Evolutionary conservation across 2,113 vertebrate species (phyloP), one percentile per base, ranked within the genome.

Genomic region (Tachysurus fulvidraco): DNA sequence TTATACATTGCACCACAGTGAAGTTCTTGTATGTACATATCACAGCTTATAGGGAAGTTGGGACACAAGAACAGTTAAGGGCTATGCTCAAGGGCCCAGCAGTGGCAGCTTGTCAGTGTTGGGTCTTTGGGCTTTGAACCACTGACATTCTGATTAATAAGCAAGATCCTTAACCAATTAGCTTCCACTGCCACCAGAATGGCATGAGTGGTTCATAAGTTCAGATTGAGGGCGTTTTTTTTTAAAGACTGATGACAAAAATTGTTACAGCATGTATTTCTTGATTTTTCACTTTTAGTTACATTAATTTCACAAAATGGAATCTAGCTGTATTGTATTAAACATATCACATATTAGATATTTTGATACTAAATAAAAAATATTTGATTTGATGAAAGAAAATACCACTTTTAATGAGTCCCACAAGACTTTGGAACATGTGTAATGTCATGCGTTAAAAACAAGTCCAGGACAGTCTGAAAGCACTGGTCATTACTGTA

Each of bases 401-500:
- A 44, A 64, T 41, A 25, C 71, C 67, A 83, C 64, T 23, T 28
- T 50, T 83, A 60, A 21, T 5, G 17, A 50, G 36, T 57, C 52
- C 44, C 64, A 46, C 23, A 55, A 54, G 41, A 36, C 69, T 59
- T 84, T 84, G 67, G 76, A 86, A 73, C n/a, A 17, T 64, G 60
- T 86, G 59, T 83, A 77, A 83, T 88, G 74, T 82, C 83, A 46
- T 46, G 54, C 77, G 54, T 87, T 87, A 71, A 73, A 67, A 76
- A 88, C 28, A 67, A 91, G 54, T 73, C 81, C 14, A 4, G 84
- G 87, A 76, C 25, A 84, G 85, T 73, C 7, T 74, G 86, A 91
- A 90, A 88, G 87, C 50, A 0, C 74, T 86, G n/a, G 77, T 17
- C 90, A 74, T 60, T 65, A 50, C 23, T 91, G 91, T 92, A 83